These are phyloP conservation scores for Hirtodrosophila duncani DNA, from an alignment of 2,888 invertebrate species.

Conservation along the genomic window DNA sequence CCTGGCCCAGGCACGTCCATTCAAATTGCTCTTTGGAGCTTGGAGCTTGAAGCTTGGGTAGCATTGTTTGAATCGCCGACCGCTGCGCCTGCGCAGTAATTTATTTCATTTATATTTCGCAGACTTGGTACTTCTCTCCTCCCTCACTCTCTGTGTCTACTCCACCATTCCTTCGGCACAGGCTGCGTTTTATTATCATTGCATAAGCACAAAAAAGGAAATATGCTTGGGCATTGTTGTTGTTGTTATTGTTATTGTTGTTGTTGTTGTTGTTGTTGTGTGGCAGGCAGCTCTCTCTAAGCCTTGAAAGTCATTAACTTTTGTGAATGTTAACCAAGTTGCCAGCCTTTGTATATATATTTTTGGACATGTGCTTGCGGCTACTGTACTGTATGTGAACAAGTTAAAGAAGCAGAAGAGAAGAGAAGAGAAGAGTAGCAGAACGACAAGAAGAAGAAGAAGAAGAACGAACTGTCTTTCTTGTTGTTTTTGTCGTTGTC, in stretches of 20 bases:
- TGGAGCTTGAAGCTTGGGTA: constrained; percentile 4
- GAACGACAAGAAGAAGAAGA: constrained; percentile 8
- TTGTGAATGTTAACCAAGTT: constrained; percentile 25
- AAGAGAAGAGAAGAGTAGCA: constrained; percentile 1
- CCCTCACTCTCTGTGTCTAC: neutral
- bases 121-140: constrained; percentile 4
- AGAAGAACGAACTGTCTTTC: constrained; percentile 24
- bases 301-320: constrained; percentile 57
- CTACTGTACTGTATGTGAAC: constrained; percentile 64
- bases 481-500: constrained; percentile 1
- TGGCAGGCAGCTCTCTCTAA: too few relatives aligned
- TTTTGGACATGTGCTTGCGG: constrained; percentile 56
- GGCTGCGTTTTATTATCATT: constrained; percentile 60
- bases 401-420: neutral
- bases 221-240: constrained; percentile 48
- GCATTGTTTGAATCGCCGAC: constrained; percentile 22
- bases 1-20: constrained; percentile 61
- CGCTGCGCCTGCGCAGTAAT: constrained; percentile 65
- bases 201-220: constrained; percentile 54
- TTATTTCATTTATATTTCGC: constrained; percentile 57
- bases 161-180: neutral
- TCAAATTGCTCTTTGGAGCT: constrained; percentile 46
- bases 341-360: constrained; percentile 22
- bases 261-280: too few relatives aligned
- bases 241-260: constrained; percentile 9